Conservation (phyloP, 2,888 invertebrate species). For the Pteria penguin region DNA sequence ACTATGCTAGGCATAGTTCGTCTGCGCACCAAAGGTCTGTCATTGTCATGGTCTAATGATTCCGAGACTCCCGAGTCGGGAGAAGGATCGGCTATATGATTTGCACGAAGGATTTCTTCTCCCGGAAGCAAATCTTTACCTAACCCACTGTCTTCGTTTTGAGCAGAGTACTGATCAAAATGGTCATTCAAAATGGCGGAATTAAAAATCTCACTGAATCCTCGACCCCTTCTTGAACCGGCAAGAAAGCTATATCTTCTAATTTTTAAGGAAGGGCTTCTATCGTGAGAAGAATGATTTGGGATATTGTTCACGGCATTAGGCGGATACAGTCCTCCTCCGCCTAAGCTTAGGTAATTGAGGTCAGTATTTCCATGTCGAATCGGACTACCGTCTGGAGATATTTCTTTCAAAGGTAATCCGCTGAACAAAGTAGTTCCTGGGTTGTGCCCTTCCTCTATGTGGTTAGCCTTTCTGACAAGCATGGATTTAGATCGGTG, state of each 20-base stretch:
- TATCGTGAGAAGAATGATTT: constrained; percentile 65
- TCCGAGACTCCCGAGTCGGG: constrained; percentile 76
- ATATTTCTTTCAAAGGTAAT: constrained; percentile 39
- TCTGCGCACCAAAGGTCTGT: constrained; percentile 70
- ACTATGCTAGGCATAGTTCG: constrained; percentile 78
- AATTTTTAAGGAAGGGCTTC: constrained; percentile 73
- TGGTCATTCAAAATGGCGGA: constrained; percentile 78
- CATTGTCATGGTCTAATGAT: constrained; percentile 66
- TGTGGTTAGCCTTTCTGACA: constrained; percentile 50
- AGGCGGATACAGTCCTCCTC: constrained; percentile 46
- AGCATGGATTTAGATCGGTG: constrained; percentile 69
- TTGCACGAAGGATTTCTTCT: constrained; percentile 47
- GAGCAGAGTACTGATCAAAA: constrained; percentile 79
- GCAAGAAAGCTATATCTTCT: constrained; percentile 76
- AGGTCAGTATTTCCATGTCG: constrained; percentile 45
- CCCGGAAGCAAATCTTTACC: constrained; percentile 65
- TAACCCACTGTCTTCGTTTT: constrained; percentile 73
- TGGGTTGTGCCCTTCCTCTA: constrained; percentile 43
- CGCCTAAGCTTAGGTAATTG: constrained; percentile 40
- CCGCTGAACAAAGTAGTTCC: constrained; percentile 45
- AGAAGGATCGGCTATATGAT: constrained; percentile 68
- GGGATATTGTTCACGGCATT: constrained; percentile 55
- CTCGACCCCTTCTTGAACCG: constrained; percentile 72
- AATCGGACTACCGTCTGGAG: constrained; percentile 45
- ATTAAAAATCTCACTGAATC: constrained; percentile 76